These are phyloP conservation scores for Drosophila subsilvestris DNA, from an alignment of 2,888 invertebrate species.

Conservation along the genomic window DNA sequence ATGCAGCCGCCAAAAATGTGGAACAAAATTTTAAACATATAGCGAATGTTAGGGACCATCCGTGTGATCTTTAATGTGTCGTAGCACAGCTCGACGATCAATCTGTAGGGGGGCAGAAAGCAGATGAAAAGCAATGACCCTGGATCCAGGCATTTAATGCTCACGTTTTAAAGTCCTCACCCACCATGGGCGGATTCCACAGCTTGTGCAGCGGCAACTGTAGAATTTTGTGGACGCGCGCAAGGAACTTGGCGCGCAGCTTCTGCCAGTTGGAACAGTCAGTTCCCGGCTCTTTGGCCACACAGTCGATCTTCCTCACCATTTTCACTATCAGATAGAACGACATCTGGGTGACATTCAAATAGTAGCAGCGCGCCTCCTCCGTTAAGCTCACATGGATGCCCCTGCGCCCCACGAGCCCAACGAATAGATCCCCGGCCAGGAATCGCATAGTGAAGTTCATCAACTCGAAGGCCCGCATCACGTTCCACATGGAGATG, in stretches of 20 bases:
- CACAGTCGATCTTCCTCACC: slow-evolving; percentile 76
- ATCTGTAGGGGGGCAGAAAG: slow-evolving; percentile 50
- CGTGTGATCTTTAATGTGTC: slow-evolving; percentile 81
- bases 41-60: slow-evolving; percentile 86
- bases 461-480: slow-evolving; percentile 82
- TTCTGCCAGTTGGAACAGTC: slow-evolving; percentile 88
- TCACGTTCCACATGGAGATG: slow-evolving; percentile 64
- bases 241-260: slow-evolving; percentile 88
- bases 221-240: slow-evolving; percentile 88
- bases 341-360: slow-evolving; percentile 91
- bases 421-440: slow-evolving; percentile 85
- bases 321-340: slow-evolving; percentile 86
- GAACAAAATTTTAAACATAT: slow-evolving; percentile 88
- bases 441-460: slow-evolving; percentile 85
- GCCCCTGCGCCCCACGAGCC: slow-evolving; percentile 86
- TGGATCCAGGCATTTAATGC: slow-evolving; percentile 71
- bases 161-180: slow-evolving; percentile 93
- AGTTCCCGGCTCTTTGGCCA: slow-evolving; percentile 84
- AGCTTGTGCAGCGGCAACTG: slow-evolving; percentile 89
- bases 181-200: slow-evolving; percentile 93
- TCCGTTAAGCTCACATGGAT: slow-evolving; percentile 83
- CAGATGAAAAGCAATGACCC: not conserved
- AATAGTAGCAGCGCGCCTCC: slow-evolving; percentile 85
- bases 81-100: slow-evolving; percentile 83
- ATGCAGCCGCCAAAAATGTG: slow-evolving; percentile 92